These are phyloP conservation scores for Petrolisthes cinctipes DNA, from an alignment of 2,888 invertebrate genomes.

Conservation along the genomic window DNA sequence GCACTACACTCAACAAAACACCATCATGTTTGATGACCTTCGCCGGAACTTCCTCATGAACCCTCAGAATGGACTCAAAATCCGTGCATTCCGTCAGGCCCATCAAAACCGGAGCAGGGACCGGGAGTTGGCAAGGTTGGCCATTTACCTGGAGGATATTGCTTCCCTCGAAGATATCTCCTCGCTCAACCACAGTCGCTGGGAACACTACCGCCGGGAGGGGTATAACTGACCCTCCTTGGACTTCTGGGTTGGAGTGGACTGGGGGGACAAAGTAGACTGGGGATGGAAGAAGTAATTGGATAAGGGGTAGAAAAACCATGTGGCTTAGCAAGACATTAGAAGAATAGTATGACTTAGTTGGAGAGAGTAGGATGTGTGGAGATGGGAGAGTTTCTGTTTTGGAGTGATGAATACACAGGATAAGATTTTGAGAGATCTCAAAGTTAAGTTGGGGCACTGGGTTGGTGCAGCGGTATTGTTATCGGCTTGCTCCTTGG, in stretches of 20 bases:
- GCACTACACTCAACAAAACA: conserved; percentile 90
- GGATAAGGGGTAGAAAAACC: no score
- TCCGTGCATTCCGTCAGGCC: conserved; percentile 90
- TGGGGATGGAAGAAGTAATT: background rate
- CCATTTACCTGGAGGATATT: conserved; percentile 85
- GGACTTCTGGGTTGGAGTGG: background rate
- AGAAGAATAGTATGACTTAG: background rate
- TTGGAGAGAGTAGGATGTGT: background rate
- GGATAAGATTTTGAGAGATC: no score
- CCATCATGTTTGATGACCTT: conserved; percentile 98
- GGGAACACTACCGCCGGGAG: conserved; percentile 76
- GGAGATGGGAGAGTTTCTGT: background rate
- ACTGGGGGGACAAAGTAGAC: background rate
- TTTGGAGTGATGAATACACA: no score
- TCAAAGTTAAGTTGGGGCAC: no score
- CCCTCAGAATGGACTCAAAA: conserved; percentile 91
- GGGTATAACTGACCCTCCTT: conserved; percentile 50
- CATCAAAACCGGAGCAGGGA: conserved; percentile 88
- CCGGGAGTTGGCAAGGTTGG: conserved; percentile 83
- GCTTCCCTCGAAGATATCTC: conserved; percentile 86
- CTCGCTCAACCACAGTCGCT: conserved; percentile 87
- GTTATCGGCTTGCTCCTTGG: no score
- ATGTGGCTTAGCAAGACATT: no score
- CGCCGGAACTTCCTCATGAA: conserved; percentile 97
- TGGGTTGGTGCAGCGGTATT: background rate